Conservation (phyloP, 2,888 invertebrate species). For the Leucophora obtusa region DNA sequence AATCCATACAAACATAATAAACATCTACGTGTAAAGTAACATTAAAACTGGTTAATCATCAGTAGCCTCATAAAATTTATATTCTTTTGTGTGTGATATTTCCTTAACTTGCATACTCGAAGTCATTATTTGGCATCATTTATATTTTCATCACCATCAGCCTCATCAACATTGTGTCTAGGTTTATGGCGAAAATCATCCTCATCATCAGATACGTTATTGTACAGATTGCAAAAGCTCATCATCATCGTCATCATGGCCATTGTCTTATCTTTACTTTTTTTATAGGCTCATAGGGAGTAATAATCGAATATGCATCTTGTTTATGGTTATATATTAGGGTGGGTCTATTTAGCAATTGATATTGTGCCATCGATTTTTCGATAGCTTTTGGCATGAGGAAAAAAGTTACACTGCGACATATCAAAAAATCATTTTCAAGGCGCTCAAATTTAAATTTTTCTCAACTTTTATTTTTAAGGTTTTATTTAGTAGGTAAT, state of each 20-base stretch:
- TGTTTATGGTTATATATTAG: constrained; percentile 37
- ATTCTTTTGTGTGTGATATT: constrained; percentile 16
- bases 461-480: no score
- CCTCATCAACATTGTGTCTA: background rate
- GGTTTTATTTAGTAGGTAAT: no score
- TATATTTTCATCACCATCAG: constrained; percentile 7
- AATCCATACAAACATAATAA: no score
- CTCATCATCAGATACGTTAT: constrained; percentile 38
- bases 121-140: constrained; percentile 20
- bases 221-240: background rate
- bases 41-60: constrained; percentile 26
- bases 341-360: no score
- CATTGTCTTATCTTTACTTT: constrained; percentile 42
- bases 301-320: constrained; percentile 50
- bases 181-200: constrained; percentile 31
- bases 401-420: no score
- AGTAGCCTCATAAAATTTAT: constrained; percentile 39
- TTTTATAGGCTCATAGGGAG: constrained; percentile 54
- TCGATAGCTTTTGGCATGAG: no score
- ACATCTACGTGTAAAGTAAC: background rate
- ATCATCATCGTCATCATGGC: constrained; percentile 4
- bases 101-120: background rate
- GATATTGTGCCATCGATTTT: no score
- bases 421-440: no score
- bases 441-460: no score